Evolutionary conservation across 2,797 vertebrate species (phyloP), one percentile per base, ranked within the genome.

Genomic region (Poeciliopsis turneri): DNA sequence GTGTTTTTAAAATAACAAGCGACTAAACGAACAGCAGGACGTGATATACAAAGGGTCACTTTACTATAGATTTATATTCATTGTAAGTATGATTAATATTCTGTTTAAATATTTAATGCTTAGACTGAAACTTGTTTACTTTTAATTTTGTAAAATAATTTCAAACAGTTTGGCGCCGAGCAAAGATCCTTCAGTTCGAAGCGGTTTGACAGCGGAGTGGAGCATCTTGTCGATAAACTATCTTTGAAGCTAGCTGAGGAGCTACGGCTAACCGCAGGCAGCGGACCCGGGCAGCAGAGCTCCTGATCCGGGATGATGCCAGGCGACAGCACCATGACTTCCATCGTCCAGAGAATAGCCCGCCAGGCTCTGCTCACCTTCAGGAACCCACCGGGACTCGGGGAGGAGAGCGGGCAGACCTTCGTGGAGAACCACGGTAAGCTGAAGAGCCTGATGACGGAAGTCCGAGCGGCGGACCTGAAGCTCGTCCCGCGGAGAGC

Each of bases 351-450:
- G 91, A 96, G 95, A 88, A 95, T 99, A 76, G 97, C 97, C 25
- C 96, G 96, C 30, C 98, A 98, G 92, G 98, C 98, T 3, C 95
- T 97, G 5, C 45, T 94, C 78, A 98, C 98, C 25, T 99, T 98
- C 94, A 91, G 94, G 53, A 92, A 47, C 51, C 77, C 92, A 6
- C 86, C 91, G 4, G 87, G 90, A 25, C 45, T 80, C n/a, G 86
- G 88, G 0, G 91, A 94, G 5, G 94, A 94, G 7, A 78, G 82
- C 2, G 93, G 84, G 0, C 94, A 93, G 2, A 74, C 91, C 6
- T 97, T 97, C 90, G 74, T 93, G 30, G 97, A 98, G 81, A 96
- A 97, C 81, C 95, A 97, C 64, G 86, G 81, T 81, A 94, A 95
- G 36, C 96, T 99, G 75, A 90, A 88, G 90, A 93, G 91, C 83